phyloP scores from a whole-genome alignment of 2,113 vertebrate genomes.

The Oncorhynchus mykiss region DNA sequence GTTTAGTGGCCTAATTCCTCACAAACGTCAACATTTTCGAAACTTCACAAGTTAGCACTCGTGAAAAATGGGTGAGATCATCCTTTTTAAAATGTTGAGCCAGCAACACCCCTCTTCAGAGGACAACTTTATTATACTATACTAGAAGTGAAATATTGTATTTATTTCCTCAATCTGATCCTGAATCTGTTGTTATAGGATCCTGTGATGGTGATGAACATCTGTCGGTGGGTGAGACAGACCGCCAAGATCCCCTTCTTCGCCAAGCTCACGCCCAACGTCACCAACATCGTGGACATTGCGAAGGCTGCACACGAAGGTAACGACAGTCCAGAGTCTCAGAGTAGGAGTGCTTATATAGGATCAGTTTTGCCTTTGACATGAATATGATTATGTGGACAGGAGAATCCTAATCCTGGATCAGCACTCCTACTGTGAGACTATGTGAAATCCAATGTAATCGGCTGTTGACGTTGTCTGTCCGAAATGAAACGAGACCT shows the following conservation, averaged over 20 bases:
- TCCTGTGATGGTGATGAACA: conserved; percentile 88
- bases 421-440: neutral
- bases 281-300: conserved; percentile 89
- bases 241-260: conserved; percentile 90
- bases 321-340: conserved; percentile 31
- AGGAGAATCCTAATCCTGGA: too few relatives aligned
- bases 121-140: too few relatives aligned
- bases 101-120: too few relatives aligned
- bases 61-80: too few relatives aligned
- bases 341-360: too few relatives aligned
- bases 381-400: neutral
- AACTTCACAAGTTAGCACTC: too few relatives aligned
- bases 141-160: too few relatives aligned
- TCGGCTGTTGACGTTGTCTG: neutral
- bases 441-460: neutral
- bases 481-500: too few relatives aligned
- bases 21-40: too few relatives aligned
- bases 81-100: too few relatives aligned
- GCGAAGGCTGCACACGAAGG: conserved; percentile 88
- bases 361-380: neutral
- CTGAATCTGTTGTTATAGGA: conserved; percentile 65
- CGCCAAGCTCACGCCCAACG: conserved; percentile 96
- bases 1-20: too few relatives aligned
- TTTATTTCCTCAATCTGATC: too few relatives aligned
- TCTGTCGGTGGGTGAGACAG: conserved; percentile 93